Conservation (phyloP, 2,113 vertebrate species). For the Ceuthmochares aereus region DNA sequence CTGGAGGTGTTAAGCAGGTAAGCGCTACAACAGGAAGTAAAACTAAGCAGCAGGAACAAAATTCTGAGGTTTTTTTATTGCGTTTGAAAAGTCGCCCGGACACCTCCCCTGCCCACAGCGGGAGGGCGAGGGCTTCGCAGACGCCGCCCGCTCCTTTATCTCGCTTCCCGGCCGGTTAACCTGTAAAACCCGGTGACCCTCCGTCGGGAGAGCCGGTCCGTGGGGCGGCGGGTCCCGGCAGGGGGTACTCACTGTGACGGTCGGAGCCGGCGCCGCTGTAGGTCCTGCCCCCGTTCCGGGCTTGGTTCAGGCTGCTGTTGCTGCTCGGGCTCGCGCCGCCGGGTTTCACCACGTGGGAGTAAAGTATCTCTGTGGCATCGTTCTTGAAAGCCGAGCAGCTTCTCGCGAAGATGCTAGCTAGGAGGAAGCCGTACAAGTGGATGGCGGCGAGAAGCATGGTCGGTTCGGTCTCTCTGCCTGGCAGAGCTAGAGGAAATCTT, state of each 20-base stretch:
- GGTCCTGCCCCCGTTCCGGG: constrained; percentile 87
- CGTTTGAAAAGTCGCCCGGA: constrained; percentile 41
- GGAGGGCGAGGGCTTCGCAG: background rate
- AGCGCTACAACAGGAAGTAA: constrained; percentile 63
- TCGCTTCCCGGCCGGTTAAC: background rate
- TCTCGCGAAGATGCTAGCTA: constrained; percentile 84
- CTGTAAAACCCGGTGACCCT: background rate
- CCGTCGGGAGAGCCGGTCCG: constrained; percentile 46
- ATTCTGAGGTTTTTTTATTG: constrained; percentile 28
- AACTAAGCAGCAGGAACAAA: constrained; percentile 43
- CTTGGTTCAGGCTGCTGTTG: constrained; percentile 90
- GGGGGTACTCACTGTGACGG: constrained; percentile 82
- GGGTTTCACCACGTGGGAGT: constrained; percentile 81
- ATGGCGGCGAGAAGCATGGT: constrained; percentile 83
- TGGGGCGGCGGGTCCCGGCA: too few relatives aligned
- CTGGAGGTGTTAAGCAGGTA: constrained; percentile 53
- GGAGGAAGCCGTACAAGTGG: constrained; percentile 81
- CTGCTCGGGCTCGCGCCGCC: constrained; percentile 78
- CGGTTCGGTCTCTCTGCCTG: constrained; percentile 52
- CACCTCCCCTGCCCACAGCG: background rate
- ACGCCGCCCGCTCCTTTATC: background rate
- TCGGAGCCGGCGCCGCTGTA: constrained; percentile 74
- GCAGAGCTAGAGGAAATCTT: constrained; percentile 45
- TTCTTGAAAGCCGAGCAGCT: constrained; percentile 89
- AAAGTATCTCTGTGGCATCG: constrained; percentile 91